Base-by-base conservation (phyloP, 2,113 vertebrate species). In the Cygnus buccinator region DNA sequence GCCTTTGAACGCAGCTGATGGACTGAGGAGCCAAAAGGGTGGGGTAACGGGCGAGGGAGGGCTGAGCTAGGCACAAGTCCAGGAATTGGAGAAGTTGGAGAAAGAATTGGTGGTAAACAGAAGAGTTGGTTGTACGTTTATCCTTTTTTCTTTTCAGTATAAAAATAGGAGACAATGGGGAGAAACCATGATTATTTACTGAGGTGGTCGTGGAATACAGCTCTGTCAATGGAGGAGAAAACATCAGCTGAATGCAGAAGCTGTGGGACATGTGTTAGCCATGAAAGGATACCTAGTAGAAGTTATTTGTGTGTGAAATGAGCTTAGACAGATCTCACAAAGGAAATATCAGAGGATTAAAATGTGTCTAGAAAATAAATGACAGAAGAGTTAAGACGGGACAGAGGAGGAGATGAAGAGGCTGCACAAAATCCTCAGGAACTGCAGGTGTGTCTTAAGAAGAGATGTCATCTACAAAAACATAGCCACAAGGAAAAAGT, bases 11-110 rank as follows among this genome's bases (percentile, higher is more conserved):
- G 1, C n/a, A 28, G 50, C 50, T 4, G 1, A 6, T 1, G 18
- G 39, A 2, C 67, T 1, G 3, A 2, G 2, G 14, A 12, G 62
- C 55, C 28, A 26, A 17, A 13, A 7, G 18, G 37, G 25, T 0
- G 5, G 19, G 41, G 43, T 6, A 13, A 22, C 33, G 6, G 61
- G 61, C 1, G 2, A 29, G 46, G 37, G 52, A 63, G 31, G 50
- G 28, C 63, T 65, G 82, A 44, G 66, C 52, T 20, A 26, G 57
- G 76, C 50, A 77, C 23, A 13, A 26, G 15, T 4, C n/a, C 78
- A 4, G 4, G 17, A 61, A 9, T 5, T 9, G 18, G 12, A 35
- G 33, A 55, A 54, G 33, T 0, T 61, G 43, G 16, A 52, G 41
- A 26, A 87, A 41, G 61, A 75, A 67, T 59, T 4, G 33, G 61